Base-by-base conservation (phyloP, 1,140 invertebrate genomes). In the Neodiprion pinetum region DNA sequence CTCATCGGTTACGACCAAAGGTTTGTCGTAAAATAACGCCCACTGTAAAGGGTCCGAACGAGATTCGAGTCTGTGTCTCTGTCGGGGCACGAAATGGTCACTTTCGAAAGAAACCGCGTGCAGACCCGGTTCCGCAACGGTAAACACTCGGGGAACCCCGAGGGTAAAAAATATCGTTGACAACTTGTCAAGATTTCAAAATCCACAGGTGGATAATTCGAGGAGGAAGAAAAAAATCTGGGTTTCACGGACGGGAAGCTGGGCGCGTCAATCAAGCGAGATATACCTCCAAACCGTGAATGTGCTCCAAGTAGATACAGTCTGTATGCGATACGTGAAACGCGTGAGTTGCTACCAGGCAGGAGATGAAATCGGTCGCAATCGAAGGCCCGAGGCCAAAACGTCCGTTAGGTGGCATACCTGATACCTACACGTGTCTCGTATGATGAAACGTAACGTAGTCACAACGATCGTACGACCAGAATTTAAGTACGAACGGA, bases 381-480 rank as follows among this genome's bases (percentile, higher is more conserved):
- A 50, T 61, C 53, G 53, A 61, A 61, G 53, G 67, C 67, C 67
- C 40, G 67, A 70, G 73, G 67, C 53, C 65, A 21, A 67, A 8
- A 74, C 48, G 67, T 73, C 40, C 66, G 67, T 73, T 68, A 73
- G 61, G 61, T 21, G 66, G 72, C 21, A 73, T 67, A 73, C 40
- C 12, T 71, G 49, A 74, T 74, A 48, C 50, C 67, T 69, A 47
- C 67, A 69, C 67, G 67, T 69, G 67, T 69, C 67, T 69, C 67
- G 67, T 50, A 48, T 74, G 72, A 74, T 68, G 72, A 74, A 68
- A 47, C 68, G 72, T 50, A 74, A 74, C 72, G 67, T 66, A 9
- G 53, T 61, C 53, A 9, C 40, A 10, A 71, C 40, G 21, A 71
- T 28, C 49, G n/a, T 73, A 48, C 72, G 68, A 49, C 49, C 61